Conservation (phyloP, 2,113 vertebrate species). For the Tragulus kanchil region DNA sequence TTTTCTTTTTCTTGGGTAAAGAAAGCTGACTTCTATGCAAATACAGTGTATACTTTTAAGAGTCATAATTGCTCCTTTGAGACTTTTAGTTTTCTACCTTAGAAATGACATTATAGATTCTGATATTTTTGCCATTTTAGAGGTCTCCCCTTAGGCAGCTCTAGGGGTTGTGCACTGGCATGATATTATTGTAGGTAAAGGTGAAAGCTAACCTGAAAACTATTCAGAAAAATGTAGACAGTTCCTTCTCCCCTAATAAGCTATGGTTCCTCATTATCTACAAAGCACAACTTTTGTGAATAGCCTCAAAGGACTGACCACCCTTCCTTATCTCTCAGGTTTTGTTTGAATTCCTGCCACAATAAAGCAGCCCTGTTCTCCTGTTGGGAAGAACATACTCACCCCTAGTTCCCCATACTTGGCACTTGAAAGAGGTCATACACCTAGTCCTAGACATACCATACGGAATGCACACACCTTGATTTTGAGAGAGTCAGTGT, state of each 20-base stretch:
- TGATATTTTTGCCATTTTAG: not conserved
- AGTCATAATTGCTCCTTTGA: conserved; percentile 20
- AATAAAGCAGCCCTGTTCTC: not conserved
- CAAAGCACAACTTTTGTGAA: not conserved
- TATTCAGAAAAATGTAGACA: not conserved
- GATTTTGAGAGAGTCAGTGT: conserved; percentile 96
- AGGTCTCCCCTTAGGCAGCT: not conserved
- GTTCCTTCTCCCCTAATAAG: not conserved
- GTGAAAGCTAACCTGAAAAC: not conserved
- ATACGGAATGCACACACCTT: conserved; percentile 88
- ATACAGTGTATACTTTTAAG: not conserved
- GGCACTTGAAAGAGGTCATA: not conserved
- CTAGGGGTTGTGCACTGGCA: rapidly evolving
- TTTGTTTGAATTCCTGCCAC: not conserved
- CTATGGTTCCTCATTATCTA: not conserved
- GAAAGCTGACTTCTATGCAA: conserved; percentile 26
- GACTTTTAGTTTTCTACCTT: not conserved
- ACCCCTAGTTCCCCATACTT: not conserved
- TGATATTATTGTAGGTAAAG: not conserved
- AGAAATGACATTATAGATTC: not conserved
- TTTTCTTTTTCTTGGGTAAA: conserved; percentile 23
- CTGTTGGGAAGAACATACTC: not conserved
- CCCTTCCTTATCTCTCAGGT: rapidly evolving
- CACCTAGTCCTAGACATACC: not conserved
- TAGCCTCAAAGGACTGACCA: not conserved